Evolutionary conservation across 35 echinoderm and acorn worm species (phyloP), one percentile per base, ranked within the genome.

Genomic region (Diadema setosum): DNA sequence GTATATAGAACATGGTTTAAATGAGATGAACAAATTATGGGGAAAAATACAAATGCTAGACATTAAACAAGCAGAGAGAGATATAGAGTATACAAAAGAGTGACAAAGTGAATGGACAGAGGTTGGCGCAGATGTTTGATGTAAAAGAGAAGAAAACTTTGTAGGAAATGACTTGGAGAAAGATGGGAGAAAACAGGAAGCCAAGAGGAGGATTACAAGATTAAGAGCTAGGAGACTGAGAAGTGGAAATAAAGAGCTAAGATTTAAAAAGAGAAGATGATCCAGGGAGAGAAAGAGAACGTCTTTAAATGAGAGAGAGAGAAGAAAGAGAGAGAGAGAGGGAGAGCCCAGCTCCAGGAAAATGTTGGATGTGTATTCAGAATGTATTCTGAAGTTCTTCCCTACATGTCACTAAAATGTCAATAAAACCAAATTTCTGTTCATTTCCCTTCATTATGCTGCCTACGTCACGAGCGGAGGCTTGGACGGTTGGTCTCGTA

Each of bases 391-490:
- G 16, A 42, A 41, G 73, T 78, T 78, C 40, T 24, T 43, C 73
- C 73, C 73, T 67, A 21, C 73, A 35, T 78, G 73, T 78, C 73
- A 78, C 73, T 78, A 44, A 78, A 78, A 78, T 78, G 73, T 78
- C 73, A 78, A 78, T 78, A 44, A 78, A 78, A 78, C 40, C 33
- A 44, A 78, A 78, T 78, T 78, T 78, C 40, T 78, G 27, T 44
- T 78, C 73, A 78, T 78, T 78, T 78, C 73, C 73, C 73, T 39
- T 78, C 73, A 44, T 78, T 78, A 78, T 78, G 24, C n/a, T 78
- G 33, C 40, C 24, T 78, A 44, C 73, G 73, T 32, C 73, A 52
- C 73, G 73, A 25, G 73, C 39, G 27, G 63, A 33, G 37, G 63
- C 63, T 6, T 3, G 15, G 63, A 67, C 63, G n/a, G n/a, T n/a